Percentiles rank a stretch among this genome's conserved stretches.
Conservation (phyloP, 2,797 vertebrate genomes). For the Labeo calbasu region DNA sequence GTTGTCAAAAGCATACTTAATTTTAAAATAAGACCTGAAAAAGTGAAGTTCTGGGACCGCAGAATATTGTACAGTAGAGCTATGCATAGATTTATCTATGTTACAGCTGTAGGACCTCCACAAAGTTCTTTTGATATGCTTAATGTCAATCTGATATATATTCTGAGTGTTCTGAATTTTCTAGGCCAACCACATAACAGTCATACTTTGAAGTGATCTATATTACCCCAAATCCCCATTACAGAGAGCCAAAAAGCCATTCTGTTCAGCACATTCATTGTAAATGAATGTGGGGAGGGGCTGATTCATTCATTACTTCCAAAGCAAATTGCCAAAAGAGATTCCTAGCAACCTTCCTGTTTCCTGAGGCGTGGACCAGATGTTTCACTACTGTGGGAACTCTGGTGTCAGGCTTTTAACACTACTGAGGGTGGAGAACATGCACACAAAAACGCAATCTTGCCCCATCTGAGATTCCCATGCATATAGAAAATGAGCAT, state of each 20-base stretch:
- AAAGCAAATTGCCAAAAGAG: slow-evolving; percentile 56
- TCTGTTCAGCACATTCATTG: background rate
- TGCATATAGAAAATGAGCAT: background rate
- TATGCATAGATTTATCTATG: background rate
- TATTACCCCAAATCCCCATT: background rate
- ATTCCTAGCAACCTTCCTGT: slow-evolving; percentile 55
- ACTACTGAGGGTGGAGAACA: background rate
- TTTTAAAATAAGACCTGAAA: background rate
- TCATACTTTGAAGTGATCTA: background rate
- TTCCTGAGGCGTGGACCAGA: slow-evolving; percentile 63
- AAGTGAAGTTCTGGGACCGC: background rate
- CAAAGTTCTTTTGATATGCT: background rate
- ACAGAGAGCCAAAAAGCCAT: background rate
- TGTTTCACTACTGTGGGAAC: slow-evolving; percentile 55
- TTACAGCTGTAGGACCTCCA: background rate
- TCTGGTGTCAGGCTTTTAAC: slow-evolving; percentile 11
- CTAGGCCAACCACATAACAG: background rate
- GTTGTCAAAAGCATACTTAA: background rate
- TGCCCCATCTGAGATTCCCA: background rate
- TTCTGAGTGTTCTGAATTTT: background rate
- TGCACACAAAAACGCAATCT: background rate
- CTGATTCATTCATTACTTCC: slow-evolving; percentile 68
- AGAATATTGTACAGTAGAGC: background rate
- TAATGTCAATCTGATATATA: background rate
- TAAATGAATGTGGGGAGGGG: slow-evolving; percentile 33